Base-by-base conservation (phyloP, 2,888 invertebrate genomes). In the Caenorhabditis sp. region DNA sequence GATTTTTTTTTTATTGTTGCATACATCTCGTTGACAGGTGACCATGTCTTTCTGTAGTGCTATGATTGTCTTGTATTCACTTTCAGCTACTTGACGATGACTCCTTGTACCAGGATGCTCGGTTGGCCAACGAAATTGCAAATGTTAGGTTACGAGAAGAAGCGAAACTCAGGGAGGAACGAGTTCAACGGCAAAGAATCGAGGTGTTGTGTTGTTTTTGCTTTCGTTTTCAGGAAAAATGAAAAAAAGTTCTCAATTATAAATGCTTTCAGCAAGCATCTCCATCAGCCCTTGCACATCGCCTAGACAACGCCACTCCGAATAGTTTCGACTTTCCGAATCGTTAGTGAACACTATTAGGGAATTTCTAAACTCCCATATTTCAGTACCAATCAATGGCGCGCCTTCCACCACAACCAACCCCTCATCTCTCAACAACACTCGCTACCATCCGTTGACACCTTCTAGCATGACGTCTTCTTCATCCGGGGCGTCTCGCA, bases 61-160 rank as follows among this genome's bases (percentile, higher is more conserved):
- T 61, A 64, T 72, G 38, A 35, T 54, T 44, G 76, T 68, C 4
- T 26, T 41, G 26, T 26, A 19, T 75, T 47, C 5, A 7, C 0
- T 63, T 82, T 86, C 58, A 88, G 88, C 72, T 88, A 2, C 70
- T 88, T 10, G 84, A 84, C 41, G 84, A 87, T 28, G 87, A 87
- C 22, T 80, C 84, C 7, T 58, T 84, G 12, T 85, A 87, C 54
- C 84, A 88, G 22, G 88, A 87, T 56, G 85, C 86, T 12, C 83
- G 86, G 19, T 19, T 88, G 16, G 86, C 87, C 10, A 86, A 86
- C 51, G 86, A 87, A 44, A 84, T 88, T 12, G 86, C 85, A 1
- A 87, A 85, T 70, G 85, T 81, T 6, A 56, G 86, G 38, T 51
- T 86, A 24, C 68, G 80, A 54, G 87, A 86, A 59, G 87, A 88